Conservation (phyloP, 2,797 vertebrate species). For the Siniperca undulata region DNA sequence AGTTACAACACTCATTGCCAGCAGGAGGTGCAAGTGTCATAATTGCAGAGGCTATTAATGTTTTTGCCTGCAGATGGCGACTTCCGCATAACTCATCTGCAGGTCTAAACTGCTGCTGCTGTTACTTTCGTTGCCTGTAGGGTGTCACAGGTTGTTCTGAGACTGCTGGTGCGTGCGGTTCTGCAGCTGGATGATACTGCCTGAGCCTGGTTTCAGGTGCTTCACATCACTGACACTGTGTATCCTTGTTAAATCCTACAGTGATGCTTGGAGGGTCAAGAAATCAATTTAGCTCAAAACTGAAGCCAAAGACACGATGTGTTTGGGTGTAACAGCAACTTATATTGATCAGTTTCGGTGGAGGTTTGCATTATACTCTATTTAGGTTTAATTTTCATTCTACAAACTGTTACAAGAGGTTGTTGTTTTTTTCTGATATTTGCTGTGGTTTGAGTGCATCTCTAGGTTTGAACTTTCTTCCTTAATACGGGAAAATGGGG, state of each 20-base stretch:
- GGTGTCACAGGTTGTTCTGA: background rate
- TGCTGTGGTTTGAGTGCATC: constrained; percentile 27
- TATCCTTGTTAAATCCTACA: no score
- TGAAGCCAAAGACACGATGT: background rate
- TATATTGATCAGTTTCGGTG: background rate
- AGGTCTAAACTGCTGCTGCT: background rate
- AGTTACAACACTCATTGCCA: background rate
- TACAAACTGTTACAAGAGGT: background rate
- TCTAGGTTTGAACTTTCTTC: constrained; percentile 56
- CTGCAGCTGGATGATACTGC: background rate
- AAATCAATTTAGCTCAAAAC: background rate
- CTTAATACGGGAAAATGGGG: constrained; percentile 54
- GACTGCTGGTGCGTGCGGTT: background rate
- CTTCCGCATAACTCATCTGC: background rate
- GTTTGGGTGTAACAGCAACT: background rate
- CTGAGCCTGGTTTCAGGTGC: background rate
- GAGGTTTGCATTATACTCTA: background rate
- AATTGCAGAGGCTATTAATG: background rate
- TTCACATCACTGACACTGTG: background rate
- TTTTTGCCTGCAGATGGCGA: background rate
- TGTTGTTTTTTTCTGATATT: constrained; percentile 13
- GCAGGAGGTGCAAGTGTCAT: background rate
- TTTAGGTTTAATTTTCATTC: background rate
- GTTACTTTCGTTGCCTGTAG: background rate
- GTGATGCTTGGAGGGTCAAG: background rate